Percentiles rank a stretch among this genome's conserved stretches.
These are phyloP conservation scores for Percopsis transmontana DNA, from an alignment of 2,113 vertebrate genomes.

Conservation along the genomic window DNA sequence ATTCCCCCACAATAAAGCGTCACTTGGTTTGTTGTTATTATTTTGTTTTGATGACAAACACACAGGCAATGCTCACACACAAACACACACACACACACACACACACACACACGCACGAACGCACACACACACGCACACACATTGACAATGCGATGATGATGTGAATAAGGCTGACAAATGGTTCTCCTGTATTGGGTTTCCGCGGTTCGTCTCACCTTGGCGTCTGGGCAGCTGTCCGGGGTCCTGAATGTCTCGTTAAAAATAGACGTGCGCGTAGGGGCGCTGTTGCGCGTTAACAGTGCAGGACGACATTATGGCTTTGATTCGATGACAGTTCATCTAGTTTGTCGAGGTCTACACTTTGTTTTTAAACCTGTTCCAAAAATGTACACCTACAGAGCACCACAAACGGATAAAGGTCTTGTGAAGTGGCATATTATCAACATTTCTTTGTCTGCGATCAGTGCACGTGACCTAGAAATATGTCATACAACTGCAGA, in stretches of 20 bases:
- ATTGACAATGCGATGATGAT: too few relatives aligned
- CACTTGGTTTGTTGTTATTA: too few relatives aligned
- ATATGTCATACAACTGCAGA: too few relatives aligned
- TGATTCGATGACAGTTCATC: background rate
- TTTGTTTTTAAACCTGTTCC: too few relatives aligned
- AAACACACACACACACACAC: background rate
- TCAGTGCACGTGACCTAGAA: too few relatives aligned
- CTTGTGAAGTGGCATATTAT: too few relatives aligned
- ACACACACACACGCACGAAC: conserved; percentile 1
- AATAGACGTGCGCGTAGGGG: conserved; percentile 50
- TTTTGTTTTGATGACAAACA: background rate
- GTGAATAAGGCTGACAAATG: background rate
- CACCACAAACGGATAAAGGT: too few relatives aligned
- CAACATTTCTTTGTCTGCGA: too few relatives aligned
- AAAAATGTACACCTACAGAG: too few relatives aligned
- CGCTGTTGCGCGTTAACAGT: conserved; percentile 57
- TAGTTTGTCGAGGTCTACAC: too few relatives aligned
- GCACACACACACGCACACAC: background rate
- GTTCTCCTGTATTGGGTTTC: background rate
- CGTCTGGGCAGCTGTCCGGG: conserved; percentile 34
- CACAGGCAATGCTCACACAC: conserved; percentile 1
- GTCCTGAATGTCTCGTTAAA: conserved; percentile 38
- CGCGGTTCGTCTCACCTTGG: background rate
- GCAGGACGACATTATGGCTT: background rate
- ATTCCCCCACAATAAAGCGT: too few relatives aligned